Evolutionary conservation across 2,113 vertebrate species (phyloP), one percentile per base, ranked within the genome.

Genomic region (Otolemur garnettii): DNA sequence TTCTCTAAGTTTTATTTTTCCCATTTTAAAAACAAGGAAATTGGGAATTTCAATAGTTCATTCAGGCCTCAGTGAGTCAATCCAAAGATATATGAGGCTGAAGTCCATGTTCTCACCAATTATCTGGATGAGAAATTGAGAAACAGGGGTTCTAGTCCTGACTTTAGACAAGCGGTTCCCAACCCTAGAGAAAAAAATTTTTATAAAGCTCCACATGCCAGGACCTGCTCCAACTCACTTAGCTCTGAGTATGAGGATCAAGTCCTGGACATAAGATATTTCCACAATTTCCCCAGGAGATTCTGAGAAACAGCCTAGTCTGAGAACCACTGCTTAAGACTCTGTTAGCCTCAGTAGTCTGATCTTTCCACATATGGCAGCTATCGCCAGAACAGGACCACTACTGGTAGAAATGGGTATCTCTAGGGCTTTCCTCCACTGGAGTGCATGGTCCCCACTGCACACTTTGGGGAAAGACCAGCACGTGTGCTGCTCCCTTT

Each of bases 21-120:
- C 59, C 21, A 81, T 74, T 95, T 85, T 74, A 38, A 7, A 62
- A 85, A 66, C 59, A 93, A 94, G 53, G 38, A 84, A 91, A 93
- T 45, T 93, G n/a, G 91, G 55, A 89, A 74, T 89, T 86, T 80
- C 21, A 78, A 68, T 38, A 66, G 55, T 69, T 80, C 15, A 38
- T 83, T 77, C 53, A 72, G 87, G 50, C 26, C 38, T 91, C 24
- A 77, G 10, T 57, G 88, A 74, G 45, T 55, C 8, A 93, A 71
- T 87, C 30, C 71, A 57, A 96, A 64, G 57, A 59, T 53, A n/a
- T 9, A 35, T 69, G 53, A 3, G 1, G 92, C 38, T 42, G 15
- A 96, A 87, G 60, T 12, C 38, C 10, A 19, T 3, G 15, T 80
- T 80, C 42, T 90, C 50, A 71, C 26, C 30, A 66, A 72, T 24